Percentiles rank a stretch among this genome's conserved stretches.
Conservation (phyloP, 2,888 invertebrate genomes). For the Melikaiella ostensackeni region DNA sequence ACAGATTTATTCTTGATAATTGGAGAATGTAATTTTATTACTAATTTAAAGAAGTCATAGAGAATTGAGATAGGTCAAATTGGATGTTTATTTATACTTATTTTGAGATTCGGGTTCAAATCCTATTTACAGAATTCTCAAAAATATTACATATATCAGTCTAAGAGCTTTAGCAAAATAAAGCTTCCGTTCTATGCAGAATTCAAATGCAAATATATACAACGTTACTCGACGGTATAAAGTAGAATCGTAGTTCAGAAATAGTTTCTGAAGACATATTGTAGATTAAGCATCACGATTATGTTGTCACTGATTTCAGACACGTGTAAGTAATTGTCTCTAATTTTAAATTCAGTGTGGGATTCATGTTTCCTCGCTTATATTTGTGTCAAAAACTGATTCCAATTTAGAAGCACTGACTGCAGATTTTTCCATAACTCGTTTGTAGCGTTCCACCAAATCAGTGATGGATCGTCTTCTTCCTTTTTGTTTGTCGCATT, state of each 20-base stretch:
- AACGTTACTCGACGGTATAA: background rate
- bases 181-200: conserved; percentile 7
- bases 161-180: background rate
- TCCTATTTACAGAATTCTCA: conserved; percentile 9
- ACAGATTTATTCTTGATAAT: conserved; percentile 21
- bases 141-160: conserved; percentile 32
- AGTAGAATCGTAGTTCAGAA: background rate
- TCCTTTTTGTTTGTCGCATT: conserved; percentile 3
- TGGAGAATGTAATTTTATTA: background rate
- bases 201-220: conserved; percentile 8
- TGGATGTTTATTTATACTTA: background rate
- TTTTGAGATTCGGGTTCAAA: conserved; percentile 2
- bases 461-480: conserved; percentile 68
- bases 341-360: background rate
- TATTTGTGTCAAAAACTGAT: conserved; percentile 13
- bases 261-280: background rate
- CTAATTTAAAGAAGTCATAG: background rate
- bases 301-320: background rate
- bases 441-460: conserved; percentile 70
- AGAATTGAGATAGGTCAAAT: background rate
- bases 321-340: background rate
- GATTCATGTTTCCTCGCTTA: background rate
- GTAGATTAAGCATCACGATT: background rate
- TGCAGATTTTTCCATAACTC: conserved; percentile 13
- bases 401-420: background rate